Evolutionary conservation across 2,113 vertebrate species (phyloP).

Genomic region (Festucalex cinctus): DNA sequence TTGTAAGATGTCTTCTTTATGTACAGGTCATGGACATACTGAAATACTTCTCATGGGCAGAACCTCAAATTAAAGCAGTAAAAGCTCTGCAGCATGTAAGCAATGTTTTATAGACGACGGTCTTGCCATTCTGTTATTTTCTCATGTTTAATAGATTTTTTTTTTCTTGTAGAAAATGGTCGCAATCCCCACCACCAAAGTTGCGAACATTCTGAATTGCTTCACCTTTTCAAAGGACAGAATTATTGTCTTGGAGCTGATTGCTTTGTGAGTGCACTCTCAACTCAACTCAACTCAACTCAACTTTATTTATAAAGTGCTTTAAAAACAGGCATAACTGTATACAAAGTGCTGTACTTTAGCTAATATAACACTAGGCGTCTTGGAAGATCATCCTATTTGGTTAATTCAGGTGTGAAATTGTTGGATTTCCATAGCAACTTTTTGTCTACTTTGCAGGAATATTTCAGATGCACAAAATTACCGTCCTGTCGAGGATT

Average conservation of each 20-base stretch:
- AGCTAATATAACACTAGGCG: background rate
- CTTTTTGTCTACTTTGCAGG: conserved; percentile 56
- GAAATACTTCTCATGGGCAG: conserved; percentile 97
- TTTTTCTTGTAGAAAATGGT: conserved; percentile 90
- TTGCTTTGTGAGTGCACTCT: conserved; percentile 93
- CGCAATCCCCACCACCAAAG: conserved; percentile 91
- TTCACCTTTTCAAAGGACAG: conserved; percentile 98
- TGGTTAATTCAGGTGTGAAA: background rate
- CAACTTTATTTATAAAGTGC: no score
- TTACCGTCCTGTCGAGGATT: conserved; percentile 91
- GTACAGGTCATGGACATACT: conserved; percentile 91
- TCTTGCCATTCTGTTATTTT: background rate
- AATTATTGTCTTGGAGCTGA: conserved; percentile 86
- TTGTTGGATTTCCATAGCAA: background rate
- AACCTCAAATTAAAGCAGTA: conserved; percentile 94
- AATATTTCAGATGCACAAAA: conserved; percentile 97
- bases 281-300: no score
- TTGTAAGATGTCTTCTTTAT: conserved; percentile 4
- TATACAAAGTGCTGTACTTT: no score
- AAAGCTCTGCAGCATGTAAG: conserved; percentile 96
- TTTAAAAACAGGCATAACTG: no score
- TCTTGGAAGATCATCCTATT: background rate
- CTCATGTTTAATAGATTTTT: conserved; percentile 1
- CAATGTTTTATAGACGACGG: conserved; percentile 9
- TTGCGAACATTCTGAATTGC: conserved; percentile 93